Evolutionary conservation across 2,113 vertebrate species (phyloP), one percentile per base, ranked within the genome.

Genomic region (Gracilinanus agilis): DNA sequence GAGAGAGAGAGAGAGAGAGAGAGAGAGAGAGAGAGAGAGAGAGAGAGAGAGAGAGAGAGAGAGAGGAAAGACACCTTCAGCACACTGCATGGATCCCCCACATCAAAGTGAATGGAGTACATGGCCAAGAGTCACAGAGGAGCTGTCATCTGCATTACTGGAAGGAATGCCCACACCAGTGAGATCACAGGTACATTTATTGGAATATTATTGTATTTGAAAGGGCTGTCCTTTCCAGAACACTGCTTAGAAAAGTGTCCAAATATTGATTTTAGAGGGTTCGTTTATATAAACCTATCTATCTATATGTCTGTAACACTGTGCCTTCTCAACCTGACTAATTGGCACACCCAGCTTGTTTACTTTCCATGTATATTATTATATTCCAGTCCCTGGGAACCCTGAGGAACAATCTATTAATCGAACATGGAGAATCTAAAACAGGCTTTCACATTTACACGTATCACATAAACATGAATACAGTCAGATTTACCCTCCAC

Each of bases 211-310:
- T 40, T 40, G 19, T 83, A 40, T 40, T 83, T 83, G 21, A 40
- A 40, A 83, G n/a, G 40, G 19, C 34, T 83, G 34, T 83, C 40
- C 67, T 83, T 83, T 83, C 67, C 40, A 40, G 34, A 83, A 90
- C 12, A 94, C 88, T 94, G 90, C 91, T 83, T 89, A 93, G 55
- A 94, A 95, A 96, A 94, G 91, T 90, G 25, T 10, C 96, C 53
- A 90, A 95, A 95, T 89, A n/a, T 67, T 91, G 24, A 92, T 94
- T 91, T 94, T 91, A 90, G 1, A 93, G 54, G 44, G 1, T 88
- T 96, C 54, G 27, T 90, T 94, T 94, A 90, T 92, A 89, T 2
- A 88, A 40, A 90, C 29, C n/a, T 0, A 12, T 93, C 23, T 90
- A 91, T 23, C 92, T 75, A 53, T 67, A 92, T 58, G 44, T 88